Evolutionary conservation across 1,140 invertebrate genomes (phyloP), one percentile per base, ranked within the genome.

Genomic region (Atta cephalotes): DNA sequence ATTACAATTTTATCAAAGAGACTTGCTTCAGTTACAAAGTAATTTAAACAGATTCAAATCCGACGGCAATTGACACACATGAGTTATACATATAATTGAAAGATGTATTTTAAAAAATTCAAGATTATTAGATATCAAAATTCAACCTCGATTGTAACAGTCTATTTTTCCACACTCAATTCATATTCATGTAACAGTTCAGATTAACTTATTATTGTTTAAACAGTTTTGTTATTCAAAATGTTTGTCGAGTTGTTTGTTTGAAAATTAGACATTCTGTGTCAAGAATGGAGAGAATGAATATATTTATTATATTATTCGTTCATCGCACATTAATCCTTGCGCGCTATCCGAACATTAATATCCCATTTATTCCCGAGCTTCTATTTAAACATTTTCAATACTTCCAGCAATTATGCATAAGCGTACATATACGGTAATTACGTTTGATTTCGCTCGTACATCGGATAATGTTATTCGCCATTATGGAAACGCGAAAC

Each of bases 401-500:
- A 63, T 63, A 63, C 60, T 74, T 84, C 45, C 56, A 51, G 18
- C 39, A 12, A 51, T 84, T 76, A 84, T 74, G 39, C 21, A 65
- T 31, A 35, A 62, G 39, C 70, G 51, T n/a, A 21, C n/a, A 31
- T 31, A 7, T 12, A 7, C 12, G 65, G 45, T 62, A 84, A 76
- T 84, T 84, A 84, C 80, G 14, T 84, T 84, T 84, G 70, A 56
- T 84, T 84, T 76, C 25, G n/a, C 56, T n/a, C 35, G 9, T 62
- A 62, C 39, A 56, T 14, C 80, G 70, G 45, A 84, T 76, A 84
- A 74, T 84, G 39, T 84, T 84, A 76, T 84, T 84, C 56, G 71
- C 39, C 58, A 84, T 84, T 84, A 76, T 76, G 70, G 80, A 84
- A 84, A 84, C 56, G 39, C 25, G 68, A 82, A 82, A 82, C 79